Percentiles rank a stretch among this genome's conserved stretches.
Evolutionary conservation across 2,113 vertebrate genomes (phyloP).

Genomic region (Ptychochromis oligacanthus): DNA sequence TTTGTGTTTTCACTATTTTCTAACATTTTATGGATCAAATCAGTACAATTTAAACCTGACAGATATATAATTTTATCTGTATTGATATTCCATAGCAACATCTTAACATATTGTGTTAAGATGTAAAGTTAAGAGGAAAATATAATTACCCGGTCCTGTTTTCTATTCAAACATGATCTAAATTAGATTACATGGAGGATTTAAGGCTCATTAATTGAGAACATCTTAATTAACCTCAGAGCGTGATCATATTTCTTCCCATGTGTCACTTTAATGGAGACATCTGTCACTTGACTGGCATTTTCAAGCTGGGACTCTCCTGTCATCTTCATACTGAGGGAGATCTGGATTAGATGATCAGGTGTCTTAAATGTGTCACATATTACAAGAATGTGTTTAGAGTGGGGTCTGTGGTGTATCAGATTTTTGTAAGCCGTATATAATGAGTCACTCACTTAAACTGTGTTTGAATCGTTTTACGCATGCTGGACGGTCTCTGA

Average conservation of each 20-base stretch:
- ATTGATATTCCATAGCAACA: not conserved
- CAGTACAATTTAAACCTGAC: not conserved
- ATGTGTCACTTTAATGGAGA: slow-evolving; percentile 66
- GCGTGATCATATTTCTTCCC: slow-evolving; percentile 66
- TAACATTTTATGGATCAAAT: not conserved
- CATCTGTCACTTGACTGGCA: slow-evolving; percentile 68
- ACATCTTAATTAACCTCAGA: slow-evolving; percentile 69
- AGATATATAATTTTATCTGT: not conserved
- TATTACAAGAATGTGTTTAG: not conserved
- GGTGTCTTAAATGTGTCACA: not conserved
- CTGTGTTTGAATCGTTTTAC: slow-evolving; percentile 26
- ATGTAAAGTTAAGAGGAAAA: slow-evolving; percentile 14
- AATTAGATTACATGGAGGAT: slow-evolving; percentile 63
- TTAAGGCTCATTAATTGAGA: slow-evolving; percentile 67
- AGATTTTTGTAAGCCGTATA: slow-evolving; percentile 17
- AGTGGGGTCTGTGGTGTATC: not conserved
- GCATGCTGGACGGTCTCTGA: slow-evolving; percentile 41
- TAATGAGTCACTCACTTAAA: slow-evolving; percentile 33
- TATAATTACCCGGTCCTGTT: slow-evolving; percentile 43
- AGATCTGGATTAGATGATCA: slow-evolving; percentile 22
- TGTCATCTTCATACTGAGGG: slow-evolving; percentile 17
- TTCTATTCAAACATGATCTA: slow-evolving; percentile 56
- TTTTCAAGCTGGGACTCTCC: slow-evolving; percentile 26
- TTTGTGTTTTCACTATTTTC: not conserved
- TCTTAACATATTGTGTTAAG: not conserved